phyloP scores from a whole-genome alignment of 2,888 invertebrate species.

The Agrilus biguttatus region DNA sequence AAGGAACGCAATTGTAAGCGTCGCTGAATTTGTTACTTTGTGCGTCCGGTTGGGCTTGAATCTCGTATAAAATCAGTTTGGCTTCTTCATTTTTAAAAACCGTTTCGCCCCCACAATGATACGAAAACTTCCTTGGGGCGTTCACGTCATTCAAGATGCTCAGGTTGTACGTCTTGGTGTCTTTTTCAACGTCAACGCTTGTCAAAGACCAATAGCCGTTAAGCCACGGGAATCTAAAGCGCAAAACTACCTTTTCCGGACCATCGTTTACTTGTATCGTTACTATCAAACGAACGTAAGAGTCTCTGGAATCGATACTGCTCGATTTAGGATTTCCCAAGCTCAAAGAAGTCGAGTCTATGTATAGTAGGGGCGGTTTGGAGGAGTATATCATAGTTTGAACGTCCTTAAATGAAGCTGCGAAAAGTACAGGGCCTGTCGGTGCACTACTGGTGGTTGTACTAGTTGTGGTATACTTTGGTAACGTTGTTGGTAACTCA shows the following conservation, averaged over 20 bases:
- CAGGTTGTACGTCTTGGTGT: slow-evolving; percentile 16
- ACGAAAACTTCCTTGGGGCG: slow-evolving; percentile 32
- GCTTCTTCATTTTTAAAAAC: slow-evolving; percentile 21
- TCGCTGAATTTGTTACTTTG: slow-evolving; percentile 33
- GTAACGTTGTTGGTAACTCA: not conserved
- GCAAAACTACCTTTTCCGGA: slow-evolving; percentile 20
- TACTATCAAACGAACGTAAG: slow-evolving; percentile 20
- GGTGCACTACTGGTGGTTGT: slow-evolving; percentile 5
- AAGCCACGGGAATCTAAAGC: slow-evolving; percentile 23
- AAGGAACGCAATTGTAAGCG: slow-evolving; percentile 57
- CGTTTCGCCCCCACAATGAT: slow-evolving; percentile 26
- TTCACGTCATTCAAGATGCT: slow-evolving; percentile 18
- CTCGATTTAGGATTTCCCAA: slow-evolving; percentile 9
- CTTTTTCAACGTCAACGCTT: slow-evolving; percentile 18
- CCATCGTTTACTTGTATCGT: slow-evolving; percentile 19
- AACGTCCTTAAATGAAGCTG: slow-evolving; percentile 7
- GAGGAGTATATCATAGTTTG: slow-evolving; percentile 22
- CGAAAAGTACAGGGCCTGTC: slow-evolving; percentile 21
- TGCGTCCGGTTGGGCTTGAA: slow-evolving; percentile 34
- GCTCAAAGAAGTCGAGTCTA: slow-evolving; percentile 5
- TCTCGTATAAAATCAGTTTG: slow-evolving; percentile 22
- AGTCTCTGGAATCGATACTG: slow-evolving; percentile 13
- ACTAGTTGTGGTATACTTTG: not conserved
- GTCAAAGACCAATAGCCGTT: slow-evolving; percentile 26
- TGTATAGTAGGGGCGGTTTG: slow-evolving; percentile 18